Evolutionary conservation across 2,797 vertebrate species (phyloP), one percentile per base, ranked within the genome.

Genomic region (Cyprinella venusta): DNA sequence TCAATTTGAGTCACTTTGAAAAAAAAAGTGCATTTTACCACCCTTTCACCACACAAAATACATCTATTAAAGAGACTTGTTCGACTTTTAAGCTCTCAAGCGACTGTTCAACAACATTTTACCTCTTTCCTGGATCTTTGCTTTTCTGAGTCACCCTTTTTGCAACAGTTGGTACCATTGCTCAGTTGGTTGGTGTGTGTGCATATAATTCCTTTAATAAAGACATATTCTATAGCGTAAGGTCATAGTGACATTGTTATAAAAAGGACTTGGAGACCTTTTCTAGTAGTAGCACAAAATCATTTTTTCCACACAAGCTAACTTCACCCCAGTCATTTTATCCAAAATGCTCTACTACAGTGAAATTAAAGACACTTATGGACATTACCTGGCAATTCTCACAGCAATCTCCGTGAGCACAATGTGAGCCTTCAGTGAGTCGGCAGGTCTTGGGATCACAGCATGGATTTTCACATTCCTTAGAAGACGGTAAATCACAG

Each of bases 361-460:
- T 10, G 19, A 65, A 40, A 26, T 63, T 6, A 63, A 63, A 30
- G 5, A 26, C 24, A 61, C n/a, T n/a, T 24, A 10, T 8, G 12
- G 63, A n/a, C 19, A 81, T 80, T 94, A 98, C 97, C 96, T 94
- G 90, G 87, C 97, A 99, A 69, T 91, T 80, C 1, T 94, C 93
- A 77, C 97, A 98, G 93, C 97, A 99, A 15, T 84, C 86, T 3
- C 97, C 97, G 0, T 91, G 90, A 3, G 96, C 96, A 1, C 97
- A 98, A 74, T 90, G 86, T 0, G 95, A 94, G 71, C 95, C 96
- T 38, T 80, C 70, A 0, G 90, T 93, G 85, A 98, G 93, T 10
- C 84, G 95, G 83, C 97, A 98, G 0, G 95, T 96, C 2, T 93
- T 93, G 30, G 97, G 95, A 0, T 99, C 95, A 50, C 97, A 99